Conservation (phyloP, 2,113 vertebrate genomes). For the Tautogolabrus adspersus region DNA sequence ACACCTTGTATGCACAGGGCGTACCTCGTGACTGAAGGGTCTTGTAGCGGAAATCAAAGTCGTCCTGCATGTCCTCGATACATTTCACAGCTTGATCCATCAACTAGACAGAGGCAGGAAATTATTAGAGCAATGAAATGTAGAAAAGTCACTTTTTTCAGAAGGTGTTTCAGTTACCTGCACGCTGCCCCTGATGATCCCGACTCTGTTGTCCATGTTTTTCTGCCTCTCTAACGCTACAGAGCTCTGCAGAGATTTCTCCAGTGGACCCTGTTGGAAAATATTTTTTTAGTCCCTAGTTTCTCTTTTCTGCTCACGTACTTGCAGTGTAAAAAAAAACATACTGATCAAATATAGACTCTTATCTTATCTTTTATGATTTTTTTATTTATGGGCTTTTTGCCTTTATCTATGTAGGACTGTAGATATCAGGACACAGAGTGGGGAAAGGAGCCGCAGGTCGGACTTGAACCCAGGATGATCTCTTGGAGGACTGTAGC, state of each 20-base stretch:
- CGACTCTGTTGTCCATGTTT: conserved; percentile 91
- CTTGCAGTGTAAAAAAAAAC: not conserved
- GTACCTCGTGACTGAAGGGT: conserved; percentile 94
- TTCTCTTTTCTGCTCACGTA: not conserved
- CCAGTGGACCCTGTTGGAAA: conserved; percentile 89
- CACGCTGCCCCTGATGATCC: conserved; percentile 89
- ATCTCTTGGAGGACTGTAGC: no score
- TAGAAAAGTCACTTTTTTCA: not conserved
- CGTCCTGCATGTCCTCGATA: conserved; percentile 96
- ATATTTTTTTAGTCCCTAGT: not conserved
- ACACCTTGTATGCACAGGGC: not conserved
- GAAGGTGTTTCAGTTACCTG: conserved; percentile 83
- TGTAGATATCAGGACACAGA: no score
- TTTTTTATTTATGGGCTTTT: no score
- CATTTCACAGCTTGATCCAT: conserved; percentile 96
- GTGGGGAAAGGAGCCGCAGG: no score
- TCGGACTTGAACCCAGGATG: no score
- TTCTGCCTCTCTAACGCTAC: conserved; percentile 91
- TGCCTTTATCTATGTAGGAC: no score
- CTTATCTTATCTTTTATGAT: no score
- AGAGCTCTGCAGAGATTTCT: conserved; percentile 92
- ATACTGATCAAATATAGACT: not conserved
- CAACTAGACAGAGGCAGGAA: conserved; percentile 78
- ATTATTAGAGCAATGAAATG: not conserved
- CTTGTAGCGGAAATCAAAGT: conserved; percentile 98